phyloP scores from a whole-genome alignment of 2,113 vertebrate genomes.

The Tachysurus fulvidraco region DNA sequence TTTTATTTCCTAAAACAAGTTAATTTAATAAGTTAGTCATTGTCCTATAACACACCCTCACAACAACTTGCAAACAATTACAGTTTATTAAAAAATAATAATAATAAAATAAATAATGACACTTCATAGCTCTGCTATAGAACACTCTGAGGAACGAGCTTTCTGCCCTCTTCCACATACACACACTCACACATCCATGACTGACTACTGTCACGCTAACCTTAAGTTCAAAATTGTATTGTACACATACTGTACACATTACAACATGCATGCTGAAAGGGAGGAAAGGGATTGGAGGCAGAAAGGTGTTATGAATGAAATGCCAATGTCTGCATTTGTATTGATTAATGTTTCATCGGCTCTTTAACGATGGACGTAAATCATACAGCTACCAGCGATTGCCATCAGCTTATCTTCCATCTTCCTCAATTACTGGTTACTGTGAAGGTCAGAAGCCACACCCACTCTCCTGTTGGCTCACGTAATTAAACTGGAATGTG shows the following conservation, averaged over 20 bases:
- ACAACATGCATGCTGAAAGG: too few relatives aligned
- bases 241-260: too few relatives aligned
- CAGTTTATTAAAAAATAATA: background rate
- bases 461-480: background rate
- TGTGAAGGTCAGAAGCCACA: background rate
- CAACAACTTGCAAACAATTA: background rate
- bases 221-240: too few relatives aligned
- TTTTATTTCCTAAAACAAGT: background rate
- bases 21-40: background rate
- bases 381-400: background rate
- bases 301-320: too few relatives aligned
- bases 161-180: background rate
- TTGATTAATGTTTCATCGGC: too few relatives aligned
- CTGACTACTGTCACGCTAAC: too few relatives aligned
- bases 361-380: too few relatives aligned
- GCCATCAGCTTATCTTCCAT: background rate
- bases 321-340: too few relatives aligned
- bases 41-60: background rate
- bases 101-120: background rate
- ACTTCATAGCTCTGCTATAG: background rate
- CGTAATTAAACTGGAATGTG: background rate
- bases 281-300: too few relatives aligned
- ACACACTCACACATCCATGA: too few relatives aligned
- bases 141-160: background rate
- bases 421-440: background rate